Base-by-base conservation (phyloP, 2,797 vertebrate genomes). In the Rhinella marina region DNA sequence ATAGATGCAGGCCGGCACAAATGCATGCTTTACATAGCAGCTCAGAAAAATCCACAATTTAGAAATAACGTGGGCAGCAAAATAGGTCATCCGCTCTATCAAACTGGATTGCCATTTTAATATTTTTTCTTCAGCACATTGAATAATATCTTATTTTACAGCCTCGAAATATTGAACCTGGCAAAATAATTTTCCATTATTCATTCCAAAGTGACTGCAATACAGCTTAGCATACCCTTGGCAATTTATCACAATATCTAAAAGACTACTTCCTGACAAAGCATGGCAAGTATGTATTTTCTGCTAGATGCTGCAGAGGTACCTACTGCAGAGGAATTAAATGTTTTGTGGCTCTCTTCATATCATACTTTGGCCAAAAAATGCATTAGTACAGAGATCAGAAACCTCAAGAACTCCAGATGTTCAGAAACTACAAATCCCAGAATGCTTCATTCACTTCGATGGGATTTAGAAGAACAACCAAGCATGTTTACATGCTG, bases 101-200 rank as follows among this genome's bases (percentile, higher is more conserved):
- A 52, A 70, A 70, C 27, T 64, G 27, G 2, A 11, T 27, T 27
- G 16, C 41, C 10, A 19, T 75, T 50, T 73, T 50, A 5, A 19
- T 32, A 19, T 32, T 27, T 76, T 5, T 41, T 54, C 13, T 19
- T 32, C n/a, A 75, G 29, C 32, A 23, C 0, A 29, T 76, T 21
- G 48, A 21, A 52, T n/a, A 52, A 3, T 13, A 25, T 13, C 12
- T 48, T 52, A 52, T 76, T 76, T 76, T 54, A 76, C 7, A 52
- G 48, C 23, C 48, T 12, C 2, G 48, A 52, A 21, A 76, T 76
- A 76, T 52, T 21, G 73, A 52, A 76, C 48, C 48, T 76, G 12
- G 23, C 23, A 76, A 52, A 76, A 52, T 7, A 52, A 76, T n/a
- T 76, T 76, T 76, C 48, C 48, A 76, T 76, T 76, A n/a, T 76